Evolutionary conservation across 1,140 invertebrate genomes (phyloP).

Genomic region (Cotesia glomerata): DNA sequence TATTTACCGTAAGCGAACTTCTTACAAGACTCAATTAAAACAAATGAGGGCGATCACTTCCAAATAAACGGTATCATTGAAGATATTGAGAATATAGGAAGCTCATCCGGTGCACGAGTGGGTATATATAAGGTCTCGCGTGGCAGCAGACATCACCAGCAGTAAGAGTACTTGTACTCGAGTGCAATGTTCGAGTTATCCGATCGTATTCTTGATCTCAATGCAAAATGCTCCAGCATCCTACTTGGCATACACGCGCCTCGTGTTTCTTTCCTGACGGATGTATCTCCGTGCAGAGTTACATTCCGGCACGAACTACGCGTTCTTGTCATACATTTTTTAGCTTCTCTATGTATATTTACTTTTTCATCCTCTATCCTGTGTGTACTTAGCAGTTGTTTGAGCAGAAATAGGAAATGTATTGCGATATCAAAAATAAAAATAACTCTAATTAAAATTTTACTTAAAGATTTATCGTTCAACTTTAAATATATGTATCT

Average conservation of each 20-base stretch:
- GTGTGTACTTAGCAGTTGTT: background rate
- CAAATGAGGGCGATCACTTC: too few relatives aligned
- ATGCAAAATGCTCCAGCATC: slow-evolving; percentile 24
- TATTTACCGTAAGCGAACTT: too few relatives aligned
- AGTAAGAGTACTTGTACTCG: background rate
- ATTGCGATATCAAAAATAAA: too few relatives aligned
- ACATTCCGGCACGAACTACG: slow-evolving; percentile 23
- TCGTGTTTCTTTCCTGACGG: slow-evolving; percentile 28
- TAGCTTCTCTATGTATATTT: background rate
- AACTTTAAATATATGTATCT: too few relatives aligned
- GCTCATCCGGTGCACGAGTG: too few relatives aligned
- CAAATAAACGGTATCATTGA: background rate
- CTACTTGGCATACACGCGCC: slow-evolving; percentile 13
- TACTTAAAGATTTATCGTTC: too few relatives aligned
- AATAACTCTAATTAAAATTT: too few relatives aligned
- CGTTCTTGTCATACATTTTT: slow-evolving; percentile 1
- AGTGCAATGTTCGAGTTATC: slow-evolving; percentile 14
- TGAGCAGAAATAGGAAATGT: too few relatives aligned
- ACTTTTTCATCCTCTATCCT: background rate
- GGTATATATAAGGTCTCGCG: background rate
- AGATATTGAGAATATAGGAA: too few relatives aligned
- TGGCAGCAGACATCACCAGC: background rate
- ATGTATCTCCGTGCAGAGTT: slow-evolving; percentile 21
- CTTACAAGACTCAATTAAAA: too few relatives aligned
- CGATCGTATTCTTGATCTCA: slow-evolving; percentile 32